phyloP scores from a whole-genome alignment of 2,888 invertebrate species.

The Eupithecia pulchellata region DNA sequence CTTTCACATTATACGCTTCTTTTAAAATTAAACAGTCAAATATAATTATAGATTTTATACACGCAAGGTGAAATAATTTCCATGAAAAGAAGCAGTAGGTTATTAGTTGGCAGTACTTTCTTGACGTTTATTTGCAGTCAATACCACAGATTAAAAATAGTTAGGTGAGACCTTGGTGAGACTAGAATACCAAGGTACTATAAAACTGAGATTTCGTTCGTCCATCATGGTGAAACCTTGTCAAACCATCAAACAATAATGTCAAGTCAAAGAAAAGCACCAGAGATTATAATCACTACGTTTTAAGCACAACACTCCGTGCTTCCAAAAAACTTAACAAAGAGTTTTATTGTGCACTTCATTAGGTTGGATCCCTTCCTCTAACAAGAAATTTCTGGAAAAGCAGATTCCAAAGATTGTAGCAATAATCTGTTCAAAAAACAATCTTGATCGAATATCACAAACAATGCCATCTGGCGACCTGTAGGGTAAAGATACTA shows the following conservation, averaged over 20 bases:
- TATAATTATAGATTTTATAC: neutral
- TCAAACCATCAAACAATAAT: neutral
- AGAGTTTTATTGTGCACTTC: too few species aligned
- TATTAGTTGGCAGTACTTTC: constrained; percentile 30
- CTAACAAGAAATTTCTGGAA: too few species aligned
- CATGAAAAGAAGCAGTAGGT: neutral
- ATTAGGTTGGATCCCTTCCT: too few species aligned
- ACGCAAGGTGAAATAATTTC: neutral
- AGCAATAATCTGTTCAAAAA: too few species aligned
- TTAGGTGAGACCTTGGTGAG: too few species aligned
- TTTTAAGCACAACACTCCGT: too few species aligned
- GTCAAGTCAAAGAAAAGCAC: neutral
- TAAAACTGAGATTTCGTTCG: neutral
- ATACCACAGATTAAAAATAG: constrained; percentile 5
- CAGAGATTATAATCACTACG: too few species aligned
- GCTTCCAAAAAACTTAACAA: too few species aligned
- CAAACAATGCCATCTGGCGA: constrained; percentile 3
- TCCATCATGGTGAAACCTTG: neutral
- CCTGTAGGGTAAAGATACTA: neutral
- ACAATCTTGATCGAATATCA: neutral
- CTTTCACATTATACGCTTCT: too few species aligned
- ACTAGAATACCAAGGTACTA: neutral
- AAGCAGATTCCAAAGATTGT: too few species aligned
- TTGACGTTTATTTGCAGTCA: constrained; percentile 54
- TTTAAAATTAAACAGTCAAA: too few species aligned